These are phyloP conservation scores for Bruchidius siliquastri DNA, from an alignment of 2,888 invertebrate species.

Conservation along the genomic window DNA sequence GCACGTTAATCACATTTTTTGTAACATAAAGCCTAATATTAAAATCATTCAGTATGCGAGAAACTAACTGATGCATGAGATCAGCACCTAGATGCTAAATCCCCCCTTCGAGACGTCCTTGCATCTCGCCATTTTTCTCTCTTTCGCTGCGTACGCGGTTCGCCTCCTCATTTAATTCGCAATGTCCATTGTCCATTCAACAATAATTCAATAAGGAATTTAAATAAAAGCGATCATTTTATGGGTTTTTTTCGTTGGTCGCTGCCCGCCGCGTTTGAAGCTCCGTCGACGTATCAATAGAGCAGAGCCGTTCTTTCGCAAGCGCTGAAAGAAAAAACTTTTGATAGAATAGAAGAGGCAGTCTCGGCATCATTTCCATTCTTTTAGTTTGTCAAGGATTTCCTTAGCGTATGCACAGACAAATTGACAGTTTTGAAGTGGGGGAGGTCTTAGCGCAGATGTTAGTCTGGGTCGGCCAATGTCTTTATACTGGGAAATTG, in stretches of 20 bases:
- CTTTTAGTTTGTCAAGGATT: not conserved
- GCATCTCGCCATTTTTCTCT: not conserved
- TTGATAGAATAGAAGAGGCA: not conserved
- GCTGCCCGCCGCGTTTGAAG: not conserved
- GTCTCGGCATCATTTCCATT: not conserved
- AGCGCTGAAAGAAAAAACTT: not conserved
- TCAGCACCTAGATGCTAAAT: not conserved
- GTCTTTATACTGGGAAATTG: too few species aligned
- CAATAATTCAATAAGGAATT: slow-evolving; percentile 17
- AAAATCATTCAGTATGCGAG: too few species aligned
- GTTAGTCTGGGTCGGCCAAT: not conserved
- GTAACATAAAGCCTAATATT: too few species aligned
- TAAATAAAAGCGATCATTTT: slow-evolving; percentile 15
- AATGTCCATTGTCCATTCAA: slow-evolving; percentile 17
- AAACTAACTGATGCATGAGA: not conserved
- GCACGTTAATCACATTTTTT: too few species aligned
- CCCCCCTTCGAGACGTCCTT: not conserved
- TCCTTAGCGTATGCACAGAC: not conserved
- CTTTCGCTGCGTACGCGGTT: not conserved
- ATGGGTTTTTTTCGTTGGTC: slow-evolving; percentile 2
- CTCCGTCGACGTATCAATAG: slow-evolving; percentile 1
- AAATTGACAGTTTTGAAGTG: not conserved
- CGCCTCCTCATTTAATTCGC: slow-evolving; percentile 11
- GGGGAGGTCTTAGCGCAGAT: not conserved
- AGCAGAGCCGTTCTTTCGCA: not conserved